Evolutionary conservation across 2,797 vertebrate genomes (phyloP).

Genomic region (Phoeniculus purpureus): DNA sequence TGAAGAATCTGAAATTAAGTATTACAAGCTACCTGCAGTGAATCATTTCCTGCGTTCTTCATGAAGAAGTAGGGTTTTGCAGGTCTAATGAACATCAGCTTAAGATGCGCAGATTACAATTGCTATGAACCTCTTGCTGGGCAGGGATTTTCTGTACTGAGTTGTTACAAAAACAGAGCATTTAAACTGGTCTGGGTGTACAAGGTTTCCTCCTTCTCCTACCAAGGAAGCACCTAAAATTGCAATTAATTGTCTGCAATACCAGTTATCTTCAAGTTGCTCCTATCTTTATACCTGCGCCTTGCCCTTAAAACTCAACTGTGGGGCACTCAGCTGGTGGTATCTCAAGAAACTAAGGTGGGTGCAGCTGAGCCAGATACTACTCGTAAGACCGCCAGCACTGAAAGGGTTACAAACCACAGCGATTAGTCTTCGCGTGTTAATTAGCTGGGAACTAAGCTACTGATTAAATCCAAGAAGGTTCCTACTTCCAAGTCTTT

Average conservation of each 20-base stretch:
- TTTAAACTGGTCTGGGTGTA: background rate
- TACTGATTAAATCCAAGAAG: background rate
- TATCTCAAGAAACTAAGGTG: background rate
- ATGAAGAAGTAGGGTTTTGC: background rate
- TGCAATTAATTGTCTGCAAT: background rate
- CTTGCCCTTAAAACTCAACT: background rate
- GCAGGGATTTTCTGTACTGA: background rate
- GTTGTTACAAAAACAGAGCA: background rate
- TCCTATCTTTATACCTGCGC: background rate
- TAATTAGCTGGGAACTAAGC: background rate
- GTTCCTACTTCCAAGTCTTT: slow-evolving; percentile 4
- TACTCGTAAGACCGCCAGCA: slow-evolving; percentile 21
- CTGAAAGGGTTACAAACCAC: slow-evolving; percentile 23
- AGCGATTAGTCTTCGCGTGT: slow-evolving; percentile 11
- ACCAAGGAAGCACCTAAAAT: background rate
- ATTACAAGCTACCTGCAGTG: background rate
- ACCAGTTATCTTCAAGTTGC: background rate
- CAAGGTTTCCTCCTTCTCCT: background rate
- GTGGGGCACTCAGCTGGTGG: background rate
- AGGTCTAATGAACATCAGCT: background rate
- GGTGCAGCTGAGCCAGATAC: slow-evolving; percentile 21
- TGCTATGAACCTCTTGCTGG: background rate
- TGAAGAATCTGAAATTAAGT: background rate
- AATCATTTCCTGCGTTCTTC: background rate
- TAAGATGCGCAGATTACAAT: background rate